Conservation (phyloP, 2,797 vertebrate genomes). For the Halcyon leucocephala region DNA sequence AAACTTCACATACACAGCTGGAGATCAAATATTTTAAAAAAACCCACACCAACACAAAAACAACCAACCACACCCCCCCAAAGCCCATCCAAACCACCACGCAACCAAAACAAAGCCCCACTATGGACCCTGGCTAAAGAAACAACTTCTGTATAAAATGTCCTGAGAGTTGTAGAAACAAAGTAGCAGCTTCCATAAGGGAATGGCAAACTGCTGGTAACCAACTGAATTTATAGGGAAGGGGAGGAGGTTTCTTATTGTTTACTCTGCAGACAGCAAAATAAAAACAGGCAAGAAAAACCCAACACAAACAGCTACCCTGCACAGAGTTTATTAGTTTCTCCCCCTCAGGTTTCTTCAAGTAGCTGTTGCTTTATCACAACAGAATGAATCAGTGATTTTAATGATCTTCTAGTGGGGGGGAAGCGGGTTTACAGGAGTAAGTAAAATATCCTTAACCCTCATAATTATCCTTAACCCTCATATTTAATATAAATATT, state of each 20-base stretch:
- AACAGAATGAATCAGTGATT: slow-evolving; percentile 17
- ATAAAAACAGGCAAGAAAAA: slow-evolving; percentile 5
- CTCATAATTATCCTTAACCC: neutral
- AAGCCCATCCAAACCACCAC: neutral
- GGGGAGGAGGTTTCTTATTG: neutral
- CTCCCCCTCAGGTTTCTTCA: neutral
- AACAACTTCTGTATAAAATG: neutral
- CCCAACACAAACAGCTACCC: neutral
- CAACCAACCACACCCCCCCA: no score
- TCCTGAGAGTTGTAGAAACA: neutral
- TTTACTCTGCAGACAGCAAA: slow-evolving; percentile 13
- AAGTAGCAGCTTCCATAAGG: neutral
- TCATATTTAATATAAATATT: neutral
- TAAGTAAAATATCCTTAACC: neutral
- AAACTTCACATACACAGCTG: neutral
- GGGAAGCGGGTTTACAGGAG: neutral
- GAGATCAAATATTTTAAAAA: neutral
- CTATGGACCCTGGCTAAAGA: neutral
- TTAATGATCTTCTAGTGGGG: neutral
- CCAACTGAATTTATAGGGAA: neutral
- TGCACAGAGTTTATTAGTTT: neutral
- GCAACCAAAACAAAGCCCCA: neutral
- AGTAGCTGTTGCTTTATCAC: neutral
- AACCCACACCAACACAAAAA: neutral
- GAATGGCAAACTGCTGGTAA: neutral